Conservation (phyloP, 2,797 vertebrate species). For the Adelosebastes latens region DNA sequence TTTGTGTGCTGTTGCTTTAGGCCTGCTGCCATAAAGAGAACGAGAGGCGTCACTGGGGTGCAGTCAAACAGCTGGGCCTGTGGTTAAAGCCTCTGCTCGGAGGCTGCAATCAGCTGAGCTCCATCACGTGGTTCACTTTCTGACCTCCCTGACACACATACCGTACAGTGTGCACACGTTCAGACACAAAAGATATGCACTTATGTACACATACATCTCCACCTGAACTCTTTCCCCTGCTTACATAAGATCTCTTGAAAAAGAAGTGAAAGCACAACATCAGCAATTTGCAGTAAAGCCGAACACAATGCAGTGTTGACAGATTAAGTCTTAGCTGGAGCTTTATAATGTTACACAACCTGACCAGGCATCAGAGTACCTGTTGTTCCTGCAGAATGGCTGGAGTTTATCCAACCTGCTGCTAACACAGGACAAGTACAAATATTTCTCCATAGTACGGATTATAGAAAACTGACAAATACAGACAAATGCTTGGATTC, state of each 20-base stretch:
- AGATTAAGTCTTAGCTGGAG: neutral
- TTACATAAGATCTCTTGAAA: neutral
- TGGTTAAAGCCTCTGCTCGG: conserved; percentile 33
- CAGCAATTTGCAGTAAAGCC: conserved; percentile 2
- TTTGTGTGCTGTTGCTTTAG: conserved; percentile 54
- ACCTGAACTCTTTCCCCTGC: neutral
- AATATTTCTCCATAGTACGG: neutral
- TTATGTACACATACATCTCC: neutral
- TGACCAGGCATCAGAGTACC: neutral
- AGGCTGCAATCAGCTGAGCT: conserved; percentile 66
- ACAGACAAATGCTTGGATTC: too few relatives aligned
- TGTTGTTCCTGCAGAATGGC: conserved; percentile 5
- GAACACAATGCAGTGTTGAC: neutral
- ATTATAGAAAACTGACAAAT: neutral
- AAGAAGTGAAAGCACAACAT: conserved; percentile 11
- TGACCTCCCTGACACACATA: conserved; percentile 39
- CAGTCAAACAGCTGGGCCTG: conserved; percentile 64
- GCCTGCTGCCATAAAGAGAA: conserved; percentile 51
- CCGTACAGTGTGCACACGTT: neutral
- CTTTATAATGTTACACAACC: conserved; percentile 23
- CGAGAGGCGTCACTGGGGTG: conserved; percentile 38
- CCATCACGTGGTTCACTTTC: conserved; percentile 25
- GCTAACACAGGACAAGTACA: neutral
- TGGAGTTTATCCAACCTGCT: neutral
- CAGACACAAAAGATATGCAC: neutral